These are phyloP conservation scores for Boloria euphrosyne DNA, from an alignment of 2,888 invertebrate genomes.

Conservation along the genomic window DNA sequence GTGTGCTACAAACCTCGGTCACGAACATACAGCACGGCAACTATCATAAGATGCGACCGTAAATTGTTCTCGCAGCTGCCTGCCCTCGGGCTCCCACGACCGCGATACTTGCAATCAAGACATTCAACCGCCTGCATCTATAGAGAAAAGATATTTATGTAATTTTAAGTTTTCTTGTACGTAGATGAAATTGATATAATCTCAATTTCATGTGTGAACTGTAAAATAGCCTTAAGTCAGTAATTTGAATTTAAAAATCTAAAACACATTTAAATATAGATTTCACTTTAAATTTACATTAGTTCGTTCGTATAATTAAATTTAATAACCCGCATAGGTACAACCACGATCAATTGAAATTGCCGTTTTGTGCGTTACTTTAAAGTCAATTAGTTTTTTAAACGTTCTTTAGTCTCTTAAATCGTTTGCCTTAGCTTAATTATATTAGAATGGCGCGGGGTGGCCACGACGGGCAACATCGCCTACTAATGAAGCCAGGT, in stretches of 20 bases:
- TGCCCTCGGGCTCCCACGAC: slow-evolving; percentile 60
- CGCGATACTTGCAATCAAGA: slow-evolving; percentile 59
- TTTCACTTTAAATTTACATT: too few relatives aligned
- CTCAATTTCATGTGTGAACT: slow-evolving; percentile 32
- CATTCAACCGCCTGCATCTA: slow-evolving; percentile 14
- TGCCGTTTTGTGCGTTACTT: too few relatives aligned
- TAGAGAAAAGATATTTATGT: not conserved
- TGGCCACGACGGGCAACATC: slow-evolving; percentile 63
- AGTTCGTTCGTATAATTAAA: too few relatives aligned
- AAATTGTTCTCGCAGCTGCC: slow-evolving; percentile 76
- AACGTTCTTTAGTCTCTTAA: too few relatives aligned
- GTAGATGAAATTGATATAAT: slow-evolving; percentile 10
- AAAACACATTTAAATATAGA: too few relatives aligned
- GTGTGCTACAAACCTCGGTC: slow-evolving; percentile 73
- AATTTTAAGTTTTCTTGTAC: not conserved
- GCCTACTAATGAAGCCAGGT: slow-evolving; percentile 67
- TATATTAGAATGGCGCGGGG: slow-evolving; percentile 33
- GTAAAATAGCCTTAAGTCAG: too few relatives aligned
- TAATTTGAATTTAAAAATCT: too few relatives aligned
- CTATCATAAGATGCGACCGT: slow-evolving; percentile 58
- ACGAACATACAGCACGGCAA: slow-evolving; percentile 74
- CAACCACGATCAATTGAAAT: too few relatives aligned
- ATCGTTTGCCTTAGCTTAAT: slow-evolving; percentile 43
- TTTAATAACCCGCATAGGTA: too few relatives aligned
- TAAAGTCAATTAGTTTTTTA: too few relatives aligned